Conservation (phyloP, 2,797 vertebrate species). For the Australoheros facetus region DNA sequence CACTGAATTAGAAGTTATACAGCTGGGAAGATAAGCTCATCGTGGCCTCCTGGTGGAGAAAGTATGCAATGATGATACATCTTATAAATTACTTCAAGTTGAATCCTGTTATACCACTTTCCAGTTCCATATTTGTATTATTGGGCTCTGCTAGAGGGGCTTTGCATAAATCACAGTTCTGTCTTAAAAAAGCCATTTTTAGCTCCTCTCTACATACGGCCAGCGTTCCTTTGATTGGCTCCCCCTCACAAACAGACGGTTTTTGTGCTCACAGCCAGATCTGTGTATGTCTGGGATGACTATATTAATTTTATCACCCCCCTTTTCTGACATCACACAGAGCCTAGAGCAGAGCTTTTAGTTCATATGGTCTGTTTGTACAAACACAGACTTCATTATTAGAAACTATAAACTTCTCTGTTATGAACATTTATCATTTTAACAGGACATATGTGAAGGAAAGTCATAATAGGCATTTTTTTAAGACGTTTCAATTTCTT, state of each 20-base stretch:
- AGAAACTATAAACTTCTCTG: neutral
- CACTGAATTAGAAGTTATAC: neutral
- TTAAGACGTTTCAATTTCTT: neutral
- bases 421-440: neutral
- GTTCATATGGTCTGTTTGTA: too few species aligned
- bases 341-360: neutral
- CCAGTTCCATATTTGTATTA: neutral
- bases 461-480: too few species aligned
- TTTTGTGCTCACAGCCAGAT: neutral
- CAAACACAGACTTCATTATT: neutral
- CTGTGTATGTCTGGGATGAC: neutral
- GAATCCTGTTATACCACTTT: neutral
- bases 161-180: neutral
- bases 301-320: too few species aligned
- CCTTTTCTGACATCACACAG: neutral
- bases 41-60: constrained; percentile 22
- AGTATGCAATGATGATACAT: neutral
- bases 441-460: neutral
- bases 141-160: rapidly evolving
- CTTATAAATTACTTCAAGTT: neutral
- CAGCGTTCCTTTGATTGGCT: neutral
- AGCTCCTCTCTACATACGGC: neutral
- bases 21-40: neutral
- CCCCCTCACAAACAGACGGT: neutral
- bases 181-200: neutral